Conservation (phyloP, 2,797 vertebrate species). For the Hipposideros larvatus region DNA sequence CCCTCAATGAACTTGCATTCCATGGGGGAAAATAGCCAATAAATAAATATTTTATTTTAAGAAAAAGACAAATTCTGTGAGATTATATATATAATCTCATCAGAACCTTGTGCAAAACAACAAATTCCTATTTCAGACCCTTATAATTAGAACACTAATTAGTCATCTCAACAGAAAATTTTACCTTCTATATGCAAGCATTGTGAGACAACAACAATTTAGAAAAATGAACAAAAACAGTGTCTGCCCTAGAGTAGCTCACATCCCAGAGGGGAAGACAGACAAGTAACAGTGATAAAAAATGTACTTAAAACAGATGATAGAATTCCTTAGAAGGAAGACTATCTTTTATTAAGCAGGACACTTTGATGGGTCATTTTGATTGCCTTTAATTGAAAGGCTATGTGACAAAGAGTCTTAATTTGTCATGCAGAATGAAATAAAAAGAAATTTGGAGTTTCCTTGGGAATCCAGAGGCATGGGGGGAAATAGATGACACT, state of each 20-base stretch:
- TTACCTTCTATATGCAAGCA: not conserved
- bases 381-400: not conserved
- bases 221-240: not conserved
- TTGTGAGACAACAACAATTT: not conserved
- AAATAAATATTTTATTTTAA: not conserved
- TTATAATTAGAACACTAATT: not conserved
- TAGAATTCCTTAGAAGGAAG: not conserved
- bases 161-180: not conserved
- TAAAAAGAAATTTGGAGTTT: not conserved
- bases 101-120: not conserved
- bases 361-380: not conserved
- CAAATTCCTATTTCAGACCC: not conserved
- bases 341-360: not conserved
- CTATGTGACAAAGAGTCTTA: not conserved
- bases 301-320: too few species aligned
- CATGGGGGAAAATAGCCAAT: not conserved
- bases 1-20: not conserved
- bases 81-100: not conserved
- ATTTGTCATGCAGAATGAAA: not conserved
- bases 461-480: not conserved
- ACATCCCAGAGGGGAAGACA: not conserved
- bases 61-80: not conserved
- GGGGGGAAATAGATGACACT: not conserved
- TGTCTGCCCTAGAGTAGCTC: not conserved
- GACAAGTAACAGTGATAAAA: not conserved